Percentiles rank a stretch among this genome's conserved stretches.
phyloP scores from a whole-genome alignment of 2,113 vertebrate species.

The Urocynchramus pylzowi region DNA sequence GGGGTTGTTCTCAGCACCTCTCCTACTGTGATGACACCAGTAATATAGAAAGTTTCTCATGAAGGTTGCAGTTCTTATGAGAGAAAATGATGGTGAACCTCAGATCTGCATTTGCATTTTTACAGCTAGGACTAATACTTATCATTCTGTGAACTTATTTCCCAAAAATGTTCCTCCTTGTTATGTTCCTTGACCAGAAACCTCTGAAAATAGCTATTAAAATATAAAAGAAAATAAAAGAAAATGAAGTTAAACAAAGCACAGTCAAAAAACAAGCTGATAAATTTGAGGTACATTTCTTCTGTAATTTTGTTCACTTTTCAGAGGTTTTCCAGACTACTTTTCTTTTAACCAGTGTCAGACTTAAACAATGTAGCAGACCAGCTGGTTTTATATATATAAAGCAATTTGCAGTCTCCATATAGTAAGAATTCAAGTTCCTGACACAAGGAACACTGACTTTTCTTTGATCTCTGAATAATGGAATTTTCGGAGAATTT shows the following conservation, averaged over 20 bases:
- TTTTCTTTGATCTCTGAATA: conserved; percentile 27
- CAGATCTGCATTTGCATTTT: not conserved
- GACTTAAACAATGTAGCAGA: not conserved
- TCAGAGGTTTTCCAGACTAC: not conserved
- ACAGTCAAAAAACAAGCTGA: not conserved
- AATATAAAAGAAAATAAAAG: not conserved
- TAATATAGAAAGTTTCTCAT: not conserved
- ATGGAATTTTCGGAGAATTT: conserved; percentile 23
- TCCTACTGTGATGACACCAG: not conserved
- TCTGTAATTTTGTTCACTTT: not conserved
- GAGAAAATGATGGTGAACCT: not conserved
- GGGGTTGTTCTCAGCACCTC: not conserved
- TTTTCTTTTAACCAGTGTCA: not conserved
- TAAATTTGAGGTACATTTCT: not conserved
- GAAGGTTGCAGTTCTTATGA: not conserved
- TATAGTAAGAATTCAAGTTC: not conserved
- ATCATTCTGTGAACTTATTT: not conserved
- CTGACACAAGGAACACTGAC: not conserved
- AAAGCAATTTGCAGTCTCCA: not conserved
- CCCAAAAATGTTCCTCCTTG: not conserved
- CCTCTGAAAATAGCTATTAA: not conserved
- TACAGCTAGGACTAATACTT: not conserved
- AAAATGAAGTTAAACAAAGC: not conserved
- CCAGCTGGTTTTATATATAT: not conserved
- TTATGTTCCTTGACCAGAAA: not conserved